phyloP scores from a whole-genome alignment of 2,797 vertebrate species.

The Cephalopachus bancanus region DNA sequence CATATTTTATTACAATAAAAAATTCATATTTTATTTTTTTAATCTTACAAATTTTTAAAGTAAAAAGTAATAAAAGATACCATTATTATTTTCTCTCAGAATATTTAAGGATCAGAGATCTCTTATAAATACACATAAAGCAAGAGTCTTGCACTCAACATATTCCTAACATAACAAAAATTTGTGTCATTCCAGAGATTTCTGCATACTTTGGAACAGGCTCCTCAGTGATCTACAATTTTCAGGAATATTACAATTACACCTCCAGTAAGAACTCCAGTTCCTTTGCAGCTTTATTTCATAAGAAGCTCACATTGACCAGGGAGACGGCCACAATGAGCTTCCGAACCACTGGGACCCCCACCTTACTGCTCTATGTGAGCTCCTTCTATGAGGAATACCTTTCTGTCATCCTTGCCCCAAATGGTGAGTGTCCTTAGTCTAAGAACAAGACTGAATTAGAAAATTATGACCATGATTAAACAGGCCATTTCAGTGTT shows the following conservation, averaged over 20 bases:
- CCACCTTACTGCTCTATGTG: constrained; percentile 91
- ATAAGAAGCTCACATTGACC: constrained; percentile 89
- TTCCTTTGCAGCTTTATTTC: constrained; percentile 87
- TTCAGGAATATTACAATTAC: constrained; percentile 89
- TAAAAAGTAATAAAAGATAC: background rate
- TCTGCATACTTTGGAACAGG: constrained; percentile 92
- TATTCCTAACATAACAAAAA: constrained; percentile 53
- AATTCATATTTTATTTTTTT: too few species aligned
- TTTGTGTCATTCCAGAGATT: constrained; percentile 90
- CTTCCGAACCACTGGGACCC: constrained; percentile 91
- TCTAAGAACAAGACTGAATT: rapidly evolving
- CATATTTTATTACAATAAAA: background rate
- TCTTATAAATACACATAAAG: background rate
- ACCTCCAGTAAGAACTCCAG: constrained; percentile 90
- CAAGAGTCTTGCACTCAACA: background rate
- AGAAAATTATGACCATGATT: background rate
- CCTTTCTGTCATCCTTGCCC: constrained; percentile 91
- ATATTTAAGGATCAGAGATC: background rate
- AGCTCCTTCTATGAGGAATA: constrained; percentile 92
- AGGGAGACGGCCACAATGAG: constrained; percentile 91
- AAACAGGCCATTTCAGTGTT: background rate
- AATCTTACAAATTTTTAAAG: too few species aligned
- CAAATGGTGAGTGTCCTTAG: constrained; percentile 89
- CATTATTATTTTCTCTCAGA: background rate
- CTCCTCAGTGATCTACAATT: constrained; percentile 91